Conservation (phyloP, 2,797 vertebrate genomes). For the Phalanger gymnotis region DNA sequence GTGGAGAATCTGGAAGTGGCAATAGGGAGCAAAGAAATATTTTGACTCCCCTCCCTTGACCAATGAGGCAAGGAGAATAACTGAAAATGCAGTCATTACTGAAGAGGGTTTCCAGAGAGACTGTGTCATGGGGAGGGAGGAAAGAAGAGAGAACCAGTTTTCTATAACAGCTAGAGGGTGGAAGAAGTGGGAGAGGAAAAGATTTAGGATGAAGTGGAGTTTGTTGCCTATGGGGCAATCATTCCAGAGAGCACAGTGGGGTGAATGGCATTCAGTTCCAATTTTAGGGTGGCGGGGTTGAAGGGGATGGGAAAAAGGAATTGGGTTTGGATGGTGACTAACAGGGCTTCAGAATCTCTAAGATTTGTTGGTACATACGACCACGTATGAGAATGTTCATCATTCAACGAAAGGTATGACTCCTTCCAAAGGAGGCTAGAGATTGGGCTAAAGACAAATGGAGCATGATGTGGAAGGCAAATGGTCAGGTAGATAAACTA, state of each 20-base stretch:
- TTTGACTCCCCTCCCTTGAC: neutral
- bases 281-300: neutral
- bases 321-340: neutral
- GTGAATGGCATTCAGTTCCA: neutral
- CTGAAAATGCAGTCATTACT: neutral
- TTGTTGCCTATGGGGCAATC: neutral
- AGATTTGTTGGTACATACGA: neutral
- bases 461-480: too few species aligned
- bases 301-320: neutral
- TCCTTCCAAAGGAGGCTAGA: too few species aligned
- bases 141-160: too few species aligned
- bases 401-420: neutral
- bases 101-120: neutral
- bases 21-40: neutral
- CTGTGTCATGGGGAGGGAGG: neutral
- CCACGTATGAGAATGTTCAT: too few species aligned
- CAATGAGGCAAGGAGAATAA: neutral
- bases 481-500: neutral
- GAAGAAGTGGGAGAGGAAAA: neutral
- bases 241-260: neutral
- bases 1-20: neutral
- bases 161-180: too few species aligned
- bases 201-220: neutral
- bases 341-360: neutral
- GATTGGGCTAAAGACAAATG: neutral